Conservation (phyloP, 2,888 invertebrate genomes). For the Cinara cedri region DNA sequence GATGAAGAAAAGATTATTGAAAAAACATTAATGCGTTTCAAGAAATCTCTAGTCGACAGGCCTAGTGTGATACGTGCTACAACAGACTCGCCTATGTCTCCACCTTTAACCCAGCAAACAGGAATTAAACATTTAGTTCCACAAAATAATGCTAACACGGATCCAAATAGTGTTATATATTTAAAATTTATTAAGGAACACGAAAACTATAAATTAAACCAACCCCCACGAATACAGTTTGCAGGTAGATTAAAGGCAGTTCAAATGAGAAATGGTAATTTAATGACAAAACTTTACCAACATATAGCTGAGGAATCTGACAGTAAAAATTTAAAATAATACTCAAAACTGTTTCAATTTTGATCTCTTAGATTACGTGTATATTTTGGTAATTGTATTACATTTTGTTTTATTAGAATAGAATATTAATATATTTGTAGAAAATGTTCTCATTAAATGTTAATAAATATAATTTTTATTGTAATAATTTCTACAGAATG, state of each 20-base stretch:
- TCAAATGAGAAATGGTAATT: constrained; percentile 64
- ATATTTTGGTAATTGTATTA: neutral
- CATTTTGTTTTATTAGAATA: no score
- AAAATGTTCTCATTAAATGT: no score
- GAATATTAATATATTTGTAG: no score
- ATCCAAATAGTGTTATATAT: constrained; percentile 54
- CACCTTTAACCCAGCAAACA: constrained; percentile 66
- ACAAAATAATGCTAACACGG: neutral
- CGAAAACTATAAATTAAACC: constrained; percentile 58
- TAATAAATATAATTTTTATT: no score
- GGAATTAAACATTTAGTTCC: constrained; percentile 29
- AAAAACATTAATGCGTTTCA: constrained; percentile 60
- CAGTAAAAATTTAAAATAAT: constrained; percentile 23
- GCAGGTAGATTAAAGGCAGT: constrained; percentile 65
- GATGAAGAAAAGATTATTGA: constrained; percentile 57
- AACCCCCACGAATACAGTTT: constrained; percentile 66
- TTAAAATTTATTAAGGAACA: constrained; percentile 58
- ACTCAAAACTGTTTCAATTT: constrained; percentile 24
- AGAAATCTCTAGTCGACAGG: constrained; percentile 61
- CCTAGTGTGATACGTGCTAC: constrained; percentile 74
- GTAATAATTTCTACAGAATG: no score
- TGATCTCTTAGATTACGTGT: neutral
- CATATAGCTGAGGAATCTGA: constrained; percentile 69
- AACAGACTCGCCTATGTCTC: constrained; percentile 85
- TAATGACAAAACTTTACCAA: constrained; percentile 75